A percentile compares a stretch with the other conserved stretches of the same genome.
Conservation (phyloP, 2,888 invertebrate genomes). For the Monochamus alternatus region DNA sequence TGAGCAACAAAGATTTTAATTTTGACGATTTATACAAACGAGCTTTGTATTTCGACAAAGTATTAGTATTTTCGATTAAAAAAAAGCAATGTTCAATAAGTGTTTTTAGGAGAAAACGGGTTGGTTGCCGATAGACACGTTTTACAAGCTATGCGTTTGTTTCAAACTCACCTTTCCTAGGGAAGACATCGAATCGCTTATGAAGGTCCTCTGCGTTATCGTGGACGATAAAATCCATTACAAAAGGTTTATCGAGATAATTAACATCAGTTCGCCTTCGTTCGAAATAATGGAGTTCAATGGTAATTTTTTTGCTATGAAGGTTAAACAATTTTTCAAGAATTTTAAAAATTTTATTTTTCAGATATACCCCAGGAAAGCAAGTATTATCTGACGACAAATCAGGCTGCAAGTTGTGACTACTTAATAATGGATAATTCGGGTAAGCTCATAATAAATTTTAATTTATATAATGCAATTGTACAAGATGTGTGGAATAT, state of each 20-base stretch:
- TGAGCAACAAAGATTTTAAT: slow-evolving; percentile 55
- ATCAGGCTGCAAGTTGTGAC: slow-evolving; percentile 62
- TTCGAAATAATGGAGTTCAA: slow-evolving; percentile 47
- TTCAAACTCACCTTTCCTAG: slow-evolving; percentile 71
- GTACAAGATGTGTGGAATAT: too few species aligned
- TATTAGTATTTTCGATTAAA: slow-evolving; percentile 38
- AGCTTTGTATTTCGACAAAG: slow-evolving; percentile 63
- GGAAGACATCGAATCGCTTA: slow-evolving; percentile 72
- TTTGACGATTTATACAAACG: slow-evolving; percentile 58
- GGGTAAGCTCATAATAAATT: slow-evolving; percentile 49
- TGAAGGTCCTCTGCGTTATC: slow-evolving; percentile 71
- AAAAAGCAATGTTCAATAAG: not conserved
- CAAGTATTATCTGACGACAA: slow-evolving; percentile 63
- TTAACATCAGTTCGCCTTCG: slow-evolving; percentile 64
- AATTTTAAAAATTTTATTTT: slow-evolving; percentile 36
- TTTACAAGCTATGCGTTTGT: slow-evolving; percentile 71
- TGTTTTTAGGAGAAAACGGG: slow-evolving; percentile 67
- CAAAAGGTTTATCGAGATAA: slow-evolving; percentile 71
- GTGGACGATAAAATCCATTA: slow-evolving; percentile 72
- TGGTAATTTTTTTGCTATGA: slow-evolving; percentile 40
- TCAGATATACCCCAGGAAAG: slow-evolving; percentile 61
- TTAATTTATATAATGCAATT: too few species aligned
- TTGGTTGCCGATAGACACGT: slow-evolving; percentile 70
- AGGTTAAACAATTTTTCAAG: too few species aligned
- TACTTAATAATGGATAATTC: slow-evolving; percentile 63